A percentile compares a stretch with the other conserved stretches of the same genome.
These are phyloP conservation scores for Pedionomus torquatus DNA, from an alignment of 2,113 vertebrate species.

Conservation along the genomic window DNA sequence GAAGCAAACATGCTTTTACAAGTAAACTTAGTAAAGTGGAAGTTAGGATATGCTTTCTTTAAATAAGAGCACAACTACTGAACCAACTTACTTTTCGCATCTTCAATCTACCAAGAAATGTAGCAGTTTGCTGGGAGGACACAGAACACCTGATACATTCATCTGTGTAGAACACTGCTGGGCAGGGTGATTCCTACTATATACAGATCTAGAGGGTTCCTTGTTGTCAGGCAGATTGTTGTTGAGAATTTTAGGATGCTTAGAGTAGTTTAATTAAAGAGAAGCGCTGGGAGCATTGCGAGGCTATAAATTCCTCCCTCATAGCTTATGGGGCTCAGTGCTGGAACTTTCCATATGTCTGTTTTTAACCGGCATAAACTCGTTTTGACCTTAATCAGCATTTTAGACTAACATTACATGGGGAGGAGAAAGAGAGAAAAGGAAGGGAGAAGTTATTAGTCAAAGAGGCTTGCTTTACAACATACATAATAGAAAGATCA, in stretches of 20 bases:
- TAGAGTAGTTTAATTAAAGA: constrained; percentile 67
- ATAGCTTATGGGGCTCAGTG: constrained; percentile 45
- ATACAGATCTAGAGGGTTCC: constrained; percentile 26
- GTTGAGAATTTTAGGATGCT: constrained; percentile 61
- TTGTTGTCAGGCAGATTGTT: constrained; percentile 67
- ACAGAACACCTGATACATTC: not conserved
- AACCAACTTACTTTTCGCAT: not conserved
- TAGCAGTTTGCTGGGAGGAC: not conserved
- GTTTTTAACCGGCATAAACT: constrained; percentile 67
- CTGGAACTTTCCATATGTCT: constrained; percentile 65
- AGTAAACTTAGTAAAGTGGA: not conserved
- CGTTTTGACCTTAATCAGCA: constrained; percentile 62
- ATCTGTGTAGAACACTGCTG: not conserved
- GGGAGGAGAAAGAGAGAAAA: not conserved
- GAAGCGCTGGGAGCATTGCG: constrained; percentile 13
- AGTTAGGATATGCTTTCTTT: not conserved
- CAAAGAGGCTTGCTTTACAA: not conserved
- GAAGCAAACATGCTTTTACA: not conserved
- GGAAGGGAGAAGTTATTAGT: not conserved
- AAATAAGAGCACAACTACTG: not conserved
- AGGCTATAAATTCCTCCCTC: constrained; percentile 64
- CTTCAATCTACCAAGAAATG: not conserved
- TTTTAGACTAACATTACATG: constrained; percentile 27
- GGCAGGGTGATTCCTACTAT: constrained; percentile 3
- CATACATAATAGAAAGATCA: not conserved